Base-by-base conservation (phyloP, 2,113 vertebrate genomes). In the Syngnathus floridae region DNA sequence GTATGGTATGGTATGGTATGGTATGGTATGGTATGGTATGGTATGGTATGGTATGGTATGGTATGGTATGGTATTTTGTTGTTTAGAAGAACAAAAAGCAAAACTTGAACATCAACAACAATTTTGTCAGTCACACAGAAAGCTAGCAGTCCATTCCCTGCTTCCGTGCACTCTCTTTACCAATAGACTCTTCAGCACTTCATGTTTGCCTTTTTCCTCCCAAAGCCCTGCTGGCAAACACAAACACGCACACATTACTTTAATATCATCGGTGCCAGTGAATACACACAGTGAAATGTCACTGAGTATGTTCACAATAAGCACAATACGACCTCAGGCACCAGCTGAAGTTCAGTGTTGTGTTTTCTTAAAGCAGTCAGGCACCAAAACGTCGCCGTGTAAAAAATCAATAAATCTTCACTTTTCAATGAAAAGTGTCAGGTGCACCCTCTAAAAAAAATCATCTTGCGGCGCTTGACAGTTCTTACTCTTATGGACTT, bases 251-350 rank as follows among this genome's bases (percentile, higher is more conserved):
- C 59, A 61, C n/a, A 61, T 61, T 43, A 61, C 59, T 22, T 61
- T 61, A 43, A 61, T 61, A 61, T 61, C 38, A 16, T 7, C 26
- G 26, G 31, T 2, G 13, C 26, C 31, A 14, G 5, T 35, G 54
- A 35, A 56, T 56, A n/a, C 21, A 43, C 40, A 61, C 59, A 61
- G 43, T 61, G 38, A 61, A 61, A 61, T 43, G 59, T 61, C 59
- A 61, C 12, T 21, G 40, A 19, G 36, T 40, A 41, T 60, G n/a
- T 22, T 60, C 36, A 40, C 36, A 60, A 60, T 60, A 60, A 60
- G 37, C 3, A 5, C 26, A 40, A 2, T 21, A 5, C 21, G 4
- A 41, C 38, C 38, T 22, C 12, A 13, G 26, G 26, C 26, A 31
- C 26, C 26, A 31, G 26, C 26, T 31, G 26, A 31, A 31, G 26